phyloP scores from a whole-genome alignment of 1,140 invertebrate species.

The Platyscapa corneri region DNA sequence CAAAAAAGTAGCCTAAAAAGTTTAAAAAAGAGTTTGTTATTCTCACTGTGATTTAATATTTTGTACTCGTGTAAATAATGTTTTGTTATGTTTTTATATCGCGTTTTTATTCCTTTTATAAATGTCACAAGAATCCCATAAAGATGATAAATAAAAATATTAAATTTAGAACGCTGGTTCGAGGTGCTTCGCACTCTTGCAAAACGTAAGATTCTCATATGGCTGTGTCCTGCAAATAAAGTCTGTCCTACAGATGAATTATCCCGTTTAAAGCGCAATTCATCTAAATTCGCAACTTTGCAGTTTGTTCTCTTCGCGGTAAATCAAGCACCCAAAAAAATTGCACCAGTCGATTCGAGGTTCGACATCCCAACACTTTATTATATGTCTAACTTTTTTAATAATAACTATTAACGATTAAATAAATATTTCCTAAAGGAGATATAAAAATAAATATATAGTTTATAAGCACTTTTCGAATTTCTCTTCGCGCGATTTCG shows the following conservation, averaged over 20 bases:
- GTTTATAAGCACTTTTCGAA: constrained; percentile 19
- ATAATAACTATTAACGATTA: constrained; percentile 20
- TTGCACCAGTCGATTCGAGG: constrained; percentile 37
- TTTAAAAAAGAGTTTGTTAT: constrained; percentile 7
- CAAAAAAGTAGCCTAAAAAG: constrained; percentile 16
- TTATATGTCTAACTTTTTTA: constrained; percentile 29
- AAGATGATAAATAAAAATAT: background rate
- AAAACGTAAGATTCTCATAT: constrained; percentile 51
- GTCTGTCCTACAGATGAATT: constrained; percentile 50
- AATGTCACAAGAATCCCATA: background rate
- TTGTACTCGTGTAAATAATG: constrained; percentile 5
- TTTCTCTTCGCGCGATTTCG: constrained; percentile 50
- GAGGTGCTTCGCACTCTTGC: constrained; percentile 45
- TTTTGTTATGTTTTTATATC: constrained; percentile 27
- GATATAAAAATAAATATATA: constrained; percentile 8
- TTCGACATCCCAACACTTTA: constrained; percentile 17
- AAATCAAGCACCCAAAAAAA: constrained; percentile 38
- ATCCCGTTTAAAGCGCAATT: constrained; percentile 41
- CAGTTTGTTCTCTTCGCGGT: constrained; percentile 45
- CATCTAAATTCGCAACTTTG: constrained; percentile 50
- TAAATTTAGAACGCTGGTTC: constrained; percentile 47
- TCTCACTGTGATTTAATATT: constrained; percentile 23
- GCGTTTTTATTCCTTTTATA: background rate
- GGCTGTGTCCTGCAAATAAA: constrained; percentile 50
- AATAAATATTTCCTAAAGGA: constrained; percentile 34